Evolutionary conservation across 2,113 vertebrate species (phyloP), one percentile per base, ranked within the genome.

Genomic region (Gavia stellata): DNA sequence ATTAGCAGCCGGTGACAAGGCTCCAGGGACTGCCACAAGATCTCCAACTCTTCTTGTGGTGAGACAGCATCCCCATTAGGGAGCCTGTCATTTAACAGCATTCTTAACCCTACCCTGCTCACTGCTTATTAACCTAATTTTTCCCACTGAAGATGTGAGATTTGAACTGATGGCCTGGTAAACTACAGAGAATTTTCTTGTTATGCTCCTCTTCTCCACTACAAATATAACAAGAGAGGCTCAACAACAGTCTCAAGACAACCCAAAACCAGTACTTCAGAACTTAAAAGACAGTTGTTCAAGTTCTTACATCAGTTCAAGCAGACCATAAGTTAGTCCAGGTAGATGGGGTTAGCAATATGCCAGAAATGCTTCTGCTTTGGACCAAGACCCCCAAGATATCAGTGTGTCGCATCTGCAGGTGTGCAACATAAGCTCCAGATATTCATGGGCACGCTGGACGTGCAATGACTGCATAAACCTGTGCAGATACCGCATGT

Each of bases 401-500:
- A 3, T 8, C 55, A 40, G 16, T 13, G 5, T 20, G 50, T n/a
- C 10, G 28, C 20, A 67, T 11, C 20, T 12, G 6, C 38, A 59
- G 15, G 9, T 11, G 7, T 2, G 1, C 17, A 19, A 11, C 31
- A 36, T 14, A 50, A 29, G 20, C 15, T 78, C 12, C 28, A 67
- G 47, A 19, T n/a, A 10, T 31, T 21, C 34, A 3, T 2, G 24
- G 19, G 53, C 19, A 4, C 20, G 72, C 68, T n/a, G 19, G 25
- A 17, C 59, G 14, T 21, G 16, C 28, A 75, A 4, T 50, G 62
- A 36, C 6, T 4, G 4, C 13, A 52, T 61, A 87, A 42, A 42
- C 12, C 14, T 34, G 16, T 38, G 28, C 33, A 70, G 1, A 23
- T 10, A 33, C 24, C 2, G 3, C 15, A 10, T 6, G 1, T 21